phyloP scores from a whole-genome alignment of 1,140 invertebrate genomes.

The Octopus bimaculoides region DNA sequence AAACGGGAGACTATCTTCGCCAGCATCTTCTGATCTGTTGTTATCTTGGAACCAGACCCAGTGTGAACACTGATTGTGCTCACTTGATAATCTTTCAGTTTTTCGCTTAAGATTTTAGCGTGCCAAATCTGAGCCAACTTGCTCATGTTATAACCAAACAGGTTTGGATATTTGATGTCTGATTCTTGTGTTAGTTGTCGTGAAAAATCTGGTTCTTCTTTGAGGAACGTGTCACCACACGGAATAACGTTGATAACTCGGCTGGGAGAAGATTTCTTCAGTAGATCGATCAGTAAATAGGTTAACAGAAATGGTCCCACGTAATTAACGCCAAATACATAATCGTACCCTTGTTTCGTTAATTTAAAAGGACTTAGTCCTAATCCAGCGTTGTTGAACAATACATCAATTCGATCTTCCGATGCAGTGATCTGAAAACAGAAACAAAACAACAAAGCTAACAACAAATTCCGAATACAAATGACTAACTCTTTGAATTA shows the following conservation, averaged over 20 bases:
- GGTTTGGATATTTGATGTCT: background rate
- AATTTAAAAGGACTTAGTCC: background rate
- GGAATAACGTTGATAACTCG: background rate
- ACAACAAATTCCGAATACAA: too few species aligned
- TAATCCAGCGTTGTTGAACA: background rate
- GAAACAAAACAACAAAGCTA: background rate
- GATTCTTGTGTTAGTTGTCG: background rate
- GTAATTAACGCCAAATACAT: background rate
- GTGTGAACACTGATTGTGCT: background rate
- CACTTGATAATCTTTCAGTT: background rate
- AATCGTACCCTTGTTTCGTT: background rate
- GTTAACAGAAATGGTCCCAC: background rate
- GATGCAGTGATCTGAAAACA: background rate
- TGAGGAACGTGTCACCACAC: background rate
- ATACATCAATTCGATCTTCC: background rate
- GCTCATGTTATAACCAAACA: conserved; percentile 4
- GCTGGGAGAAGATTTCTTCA: background rate
- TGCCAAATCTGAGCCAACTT: background rate
- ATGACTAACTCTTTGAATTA: too few species aligned
- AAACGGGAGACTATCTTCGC: too few species aligned
- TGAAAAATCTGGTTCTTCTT: background rate
- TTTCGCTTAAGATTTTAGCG: background rate
- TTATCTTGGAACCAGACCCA: background rate
- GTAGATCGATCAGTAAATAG: background rate
- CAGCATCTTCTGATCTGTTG: too few species aligned